These are phyloP conservation scores for Lichenostomus cassidix DNA, from an alignment of 2,113 vertebrate species.

Conservation along the genomic window DNA sequence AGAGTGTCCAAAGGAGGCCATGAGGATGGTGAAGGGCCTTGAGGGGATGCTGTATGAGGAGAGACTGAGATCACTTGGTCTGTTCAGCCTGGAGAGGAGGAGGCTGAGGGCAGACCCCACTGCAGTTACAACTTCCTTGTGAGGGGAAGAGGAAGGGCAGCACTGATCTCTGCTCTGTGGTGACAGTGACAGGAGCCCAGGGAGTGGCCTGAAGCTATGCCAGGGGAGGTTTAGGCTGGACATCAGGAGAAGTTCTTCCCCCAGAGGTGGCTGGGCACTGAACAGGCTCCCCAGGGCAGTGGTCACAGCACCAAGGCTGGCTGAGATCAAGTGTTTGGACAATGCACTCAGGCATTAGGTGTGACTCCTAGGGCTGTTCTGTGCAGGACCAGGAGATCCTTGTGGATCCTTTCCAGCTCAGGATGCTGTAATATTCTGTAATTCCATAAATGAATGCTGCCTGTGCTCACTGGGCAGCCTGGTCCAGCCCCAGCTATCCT, in stretches of 20 bases:
- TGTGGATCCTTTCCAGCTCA: too few species aligned
- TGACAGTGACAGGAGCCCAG: not conserved
- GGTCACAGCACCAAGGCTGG: not conserved
- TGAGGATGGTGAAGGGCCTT: not conserved
- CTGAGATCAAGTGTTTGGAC: rapidly evolving
- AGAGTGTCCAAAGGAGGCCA: too few species aligned
- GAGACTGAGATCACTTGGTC: rapidly evolving
- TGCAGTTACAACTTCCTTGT: rapidly evolving
- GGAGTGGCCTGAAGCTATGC: not conserved
- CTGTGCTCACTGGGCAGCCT: rapidly evolving
- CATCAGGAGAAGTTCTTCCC: rapidly evolving
- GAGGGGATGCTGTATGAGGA: rapidly evolving
- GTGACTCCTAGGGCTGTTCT: too few species aligned
- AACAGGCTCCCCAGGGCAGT: not conserved
- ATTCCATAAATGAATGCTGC: rapidly evolving
- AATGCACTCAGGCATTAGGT: rapidly evolving
- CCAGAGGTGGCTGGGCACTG: rapidly evolving
- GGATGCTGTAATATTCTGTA: not conserved
- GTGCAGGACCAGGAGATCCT: not conserved
- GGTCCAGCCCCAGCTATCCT: not conserved
- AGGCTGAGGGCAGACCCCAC: not conserved
- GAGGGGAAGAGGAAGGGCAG: not conserved
- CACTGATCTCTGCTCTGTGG: not conserved
- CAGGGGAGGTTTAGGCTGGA: rapidly evolving
- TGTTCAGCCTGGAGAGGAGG: not conserved